Percentiles rank a stretch among this genome's conserved stretches.
Conservation (phyloP, 1,140 invertebrate genomes). For the Leptinotarsa undecemlineata region DNA sequence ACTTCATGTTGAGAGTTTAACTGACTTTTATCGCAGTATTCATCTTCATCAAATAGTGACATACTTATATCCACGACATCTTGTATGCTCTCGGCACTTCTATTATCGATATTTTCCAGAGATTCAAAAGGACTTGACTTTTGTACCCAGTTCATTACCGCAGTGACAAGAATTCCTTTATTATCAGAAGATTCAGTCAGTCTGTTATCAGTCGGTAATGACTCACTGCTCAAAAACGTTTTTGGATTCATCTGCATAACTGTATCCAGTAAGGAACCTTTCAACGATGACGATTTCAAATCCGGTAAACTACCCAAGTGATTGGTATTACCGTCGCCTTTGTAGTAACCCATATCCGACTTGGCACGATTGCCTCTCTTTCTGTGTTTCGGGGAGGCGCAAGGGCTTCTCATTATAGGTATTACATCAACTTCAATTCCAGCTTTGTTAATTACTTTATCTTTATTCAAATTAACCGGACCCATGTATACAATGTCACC, state of each 20-base stretch:
- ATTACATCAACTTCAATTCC: constrained; percentile 55
- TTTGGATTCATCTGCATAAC: constrained; percentile 48
- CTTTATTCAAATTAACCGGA: constrained; percentile 56
- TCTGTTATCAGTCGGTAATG: constrained; percentile 36
- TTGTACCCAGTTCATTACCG: constrained; percentile 51
- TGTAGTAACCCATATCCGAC: constrained; percentile 48
- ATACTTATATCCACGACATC: constrained; percentile 34
- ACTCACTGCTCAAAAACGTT: constrained; percentile 47
- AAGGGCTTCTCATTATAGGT: constrained; percentile 53
- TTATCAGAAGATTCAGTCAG: constrained; percentile 43
- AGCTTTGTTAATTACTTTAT: constrained; percentile 53
- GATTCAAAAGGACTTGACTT: constrained; percentile 46
- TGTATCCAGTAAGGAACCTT: constrained; percentile 43
- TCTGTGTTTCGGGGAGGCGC: constrained; percentile 46
- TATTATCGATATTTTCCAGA: constrained; percentile 41
- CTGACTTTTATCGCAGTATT: neutral
- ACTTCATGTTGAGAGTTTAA: constrained; percentile 9
- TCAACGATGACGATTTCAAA: constrained; percentile 38
- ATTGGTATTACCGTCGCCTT: constrained; percentile 32
- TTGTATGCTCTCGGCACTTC: constrained; percentile 33
- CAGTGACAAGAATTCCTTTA: constrained; percentile 48
- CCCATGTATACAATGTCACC: constrained; percentile 56
- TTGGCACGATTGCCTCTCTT: constrained; percentile 46
- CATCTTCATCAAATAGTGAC: constrained; percentile 38
- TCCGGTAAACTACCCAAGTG: constrained; percentile 51